Percentiles rank a stretch among this genome's conserved stretches.
phyloP scores from a whole-genome alignment of 2,113 vertebrate genomes.

The Meles meles region DNA sequence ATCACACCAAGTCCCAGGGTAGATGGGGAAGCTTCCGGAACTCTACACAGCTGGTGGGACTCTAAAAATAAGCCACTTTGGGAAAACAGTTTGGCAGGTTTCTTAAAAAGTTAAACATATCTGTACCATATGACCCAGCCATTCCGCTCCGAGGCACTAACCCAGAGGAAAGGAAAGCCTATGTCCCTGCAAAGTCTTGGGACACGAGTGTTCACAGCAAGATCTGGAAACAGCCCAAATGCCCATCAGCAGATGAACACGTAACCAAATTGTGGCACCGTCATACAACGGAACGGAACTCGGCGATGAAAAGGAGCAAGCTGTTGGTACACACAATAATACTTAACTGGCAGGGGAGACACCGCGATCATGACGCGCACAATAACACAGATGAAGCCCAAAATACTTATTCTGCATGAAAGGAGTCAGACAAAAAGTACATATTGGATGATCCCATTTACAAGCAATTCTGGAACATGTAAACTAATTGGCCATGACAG shows the following conservation, averaged over 20 bases:
- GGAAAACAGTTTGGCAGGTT: too few relatives aligned
- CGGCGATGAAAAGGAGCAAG: background rate
- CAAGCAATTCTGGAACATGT: background rate
- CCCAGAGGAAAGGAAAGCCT: background rate
- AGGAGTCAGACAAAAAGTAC: background rate
- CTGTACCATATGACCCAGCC: background rate
- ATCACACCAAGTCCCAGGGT: background rate
- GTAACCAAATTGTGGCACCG: too few relatives aligned
- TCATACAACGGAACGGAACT: background rate
- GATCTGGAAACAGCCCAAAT: background rate
- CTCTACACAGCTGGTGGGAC: background rate
- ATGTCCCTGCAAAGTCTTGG: background rate
- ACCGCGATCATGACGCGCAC: accelerated
- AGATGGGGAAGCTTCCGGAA: background rate
- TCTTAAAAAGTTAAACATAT: background rate
- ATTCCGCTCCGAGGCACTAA: background rate
- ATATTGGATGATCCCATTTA: background rate
- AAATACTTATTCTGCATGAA: background rate
- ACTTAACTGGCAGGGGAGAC: too few relatives aligned
- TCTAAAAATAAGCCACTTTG: too few relatives aligned
- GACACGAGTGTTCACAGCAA: background rate
- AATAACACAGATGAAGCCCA: background rate
- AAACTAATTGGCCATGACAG: background rate
- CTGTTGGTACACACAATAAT: too few relatives aligned
- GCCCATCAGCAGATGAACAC: background rate